Percentiles rank a stretch among this genome's conserved stretches.
These are phyloP conservation scores for Crotalus helleri DNA, from an alignment of 2,113 vertebrate species.

Conservation along the genomic window DNA sequence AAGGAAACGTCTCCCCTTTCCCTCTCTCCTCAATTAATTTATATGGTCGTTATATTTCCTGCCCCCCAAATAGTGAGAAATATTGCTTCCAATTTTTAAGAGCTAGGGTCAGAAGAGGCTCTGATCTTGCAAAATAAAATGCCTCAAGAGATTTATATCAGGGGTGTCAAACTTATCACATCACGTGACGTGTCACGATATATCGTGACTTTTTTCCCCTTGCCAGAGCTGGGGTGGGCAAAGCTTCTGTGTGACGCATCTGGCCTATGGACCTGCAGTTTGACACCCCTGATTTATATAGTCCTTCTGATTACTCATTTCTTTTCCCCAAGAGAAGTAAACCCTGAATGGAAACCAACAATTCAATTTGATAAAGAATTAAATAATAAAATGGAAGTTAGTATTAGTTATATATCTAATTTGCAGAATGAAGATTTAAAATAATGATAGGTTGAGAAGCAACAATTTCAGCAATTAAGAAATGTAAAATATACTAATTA, in stretches of 20 bases:
- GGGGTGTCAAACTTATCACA: too few species aligned
- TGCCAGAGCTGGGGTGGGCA: too few species aligned
- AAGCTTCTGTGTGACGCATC: too few species aligned
- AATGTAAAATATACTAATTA: neutral
- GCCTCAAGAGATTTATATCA: neutral
- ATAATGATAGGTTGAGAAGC: neutral
- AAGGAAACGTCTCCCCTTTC: neutral
- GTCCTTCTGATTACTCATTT: neutral
- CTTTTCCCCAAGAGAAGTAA: neutral
- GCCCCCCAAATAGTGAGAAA: neutral
- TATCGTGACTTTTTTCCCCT: too few species aligned
- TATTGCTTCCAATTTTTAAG: neutral
- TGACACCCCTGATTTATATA: neutral
- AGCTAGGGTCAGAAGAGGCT: neutral
- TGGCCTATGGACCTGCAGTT: too few species aligned
- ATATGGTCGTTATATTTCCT: neutral
- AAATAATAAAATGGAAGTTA: neutral
- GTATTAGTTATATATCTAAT: neutral
- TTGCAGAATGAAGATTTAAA: neutral
- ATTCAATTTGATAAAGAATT: neutral
- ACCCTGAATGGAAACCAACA: neutral
- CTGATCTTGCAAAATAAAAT: neutral
- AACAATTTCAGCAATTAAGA: neutral
- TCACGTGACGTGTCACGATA: rapidly evolving
- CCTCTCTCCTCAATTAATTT: neutral